These are phyloP conservation scores for Leucoma salicis DNA, from an alignment of 2,888 invertebrate species.

Conservation along the genomic window DNA sequence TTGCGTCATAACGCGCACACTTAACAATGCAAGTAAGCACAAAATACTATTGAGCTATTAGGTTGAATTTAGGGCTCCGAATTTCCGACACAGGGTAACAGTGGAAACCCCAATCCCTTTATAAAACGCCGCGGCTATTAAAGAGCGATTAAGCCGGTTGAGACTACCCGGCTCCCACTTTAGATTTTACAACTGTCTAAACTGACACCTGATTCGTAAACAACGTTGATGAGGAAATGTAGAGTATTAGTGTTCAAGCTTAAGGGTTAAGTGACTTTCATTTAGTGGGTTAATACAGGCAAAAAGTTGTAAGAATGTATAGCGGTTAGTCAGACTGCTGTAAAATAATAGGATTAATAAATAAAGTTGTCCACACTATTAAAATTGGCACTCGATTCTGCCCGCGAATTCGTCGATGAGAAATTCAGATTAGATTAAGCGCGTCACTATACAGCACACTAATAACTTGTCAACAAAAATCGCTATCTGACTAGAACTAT, in stretches of 20 bases:
- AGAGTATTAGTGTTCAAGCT: constrained; percentile 24
- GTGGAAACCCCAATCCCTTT: constrained; percentile 53
- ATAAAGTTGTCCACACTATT: too few relatives aligned
- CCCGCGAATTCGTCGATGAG: too few relatives aligned
- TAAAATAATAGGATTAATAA: too few relatives aligned
- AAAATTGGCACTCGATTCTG: too few relatives aligned
- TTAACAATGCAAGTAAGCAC: too few relatives aligned
- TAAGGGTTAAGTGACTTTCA: constrained; percentile 11
- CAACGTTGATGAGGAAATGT: constrained; percentile 34
- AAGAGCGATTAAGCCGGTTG: constrained; percentile 65
- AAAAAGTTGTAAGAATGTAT: not conserved
- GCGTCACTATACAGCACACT: too few relatives aligned
- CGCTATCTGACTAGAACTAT: too few relatives aligned
- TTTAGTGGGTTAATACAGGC: not conserved
- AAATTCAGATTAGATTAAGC: too few relatives aligned
- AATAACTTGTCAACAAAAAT: too few relatives aligned
- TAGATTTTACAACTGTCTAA: constrained; percentile 71
- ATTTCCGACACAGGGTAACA: constrained; percentile 23
- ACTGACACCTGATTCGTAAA: constrained; percentile 34
- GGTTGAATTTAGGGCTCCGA: constrained; percentile 19
- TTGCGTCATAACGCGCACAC: too few relatives aligned
- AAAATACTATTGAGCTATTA: constrained; percentile 31
- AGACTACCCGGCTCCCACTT: constrained; percentile 73
- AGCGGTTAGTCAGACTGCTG: too few relatives aligned
- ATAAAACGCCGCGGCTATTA: constrained; percentile 72